Percentiles rank a stretch among this genome's conserved stretches.
phyloP scores from a whole-genome alignment of 1,140 invertebrate species.

The Platorchestia sp. region DNA sequence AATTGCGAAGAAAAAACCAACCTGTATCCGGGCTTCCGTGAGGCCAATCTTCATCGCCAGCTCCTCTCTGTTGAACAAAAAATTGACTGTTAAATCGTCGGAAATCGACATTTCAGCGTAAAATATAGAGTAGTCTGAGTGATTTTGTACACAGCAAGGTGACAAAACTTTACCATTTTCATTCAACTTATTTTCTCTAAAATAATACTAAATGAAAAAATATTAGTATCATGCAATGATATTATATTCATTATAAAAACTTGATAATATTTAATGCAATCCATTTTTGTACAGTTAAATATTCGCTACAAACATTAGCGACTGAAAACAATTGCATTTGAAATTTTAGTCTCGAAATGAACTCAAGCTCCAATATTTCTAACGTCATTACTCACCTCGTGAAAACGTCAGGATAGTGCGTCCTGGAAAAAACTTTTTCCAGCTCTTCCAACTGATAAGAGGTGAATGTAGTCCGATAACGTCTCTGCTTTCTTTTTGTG shows the following conservation, averaged over 20 bases:
- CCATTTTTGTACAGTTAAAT: background rate
- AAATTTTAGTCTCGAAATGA: background rate
- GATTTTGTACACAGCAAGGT: background rate
- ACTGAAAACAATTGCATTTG: too few species aligned
- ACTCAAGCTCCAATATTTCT: background rate
- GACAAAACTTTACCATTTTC: background rate
- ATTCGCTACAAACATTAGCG: background rate
- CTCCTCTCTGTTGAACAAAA: conserved; percentile 88
- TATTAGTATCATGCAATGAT: too few species aligned
- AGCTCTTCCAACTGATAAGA: conserved; percentile 96
- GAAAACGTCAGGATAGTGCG: conserved; percentile 98
- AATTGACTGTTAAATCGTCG: background rate
- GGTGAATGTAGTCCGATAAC: conserved; percentile 95
- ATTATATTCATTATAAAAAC: background rate
- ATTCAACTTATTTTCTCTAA: background rate
- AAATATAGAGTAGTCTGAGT: background rate
- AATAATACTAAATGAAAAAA: too few species aligned
- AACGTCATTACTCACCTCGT: conserved; percentile 80
- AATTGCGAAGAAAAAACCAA: conserved; percentile 71
- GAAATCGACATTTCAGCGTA: background rate
- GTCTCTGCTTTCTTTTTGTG: conserved; percentile 90
- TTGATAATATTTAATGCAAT: background rate
- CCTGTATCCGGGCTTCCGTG: conserved; percentile 98
- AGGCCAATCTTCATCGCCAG: conserved; percentile 97
- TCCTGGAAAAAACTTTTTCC: conserved; percentile 96